Evolutionary conservation across 2,888 invertebrate genomes (phyloP).

Genomic region (Crocallis elinguaria): DNA sequence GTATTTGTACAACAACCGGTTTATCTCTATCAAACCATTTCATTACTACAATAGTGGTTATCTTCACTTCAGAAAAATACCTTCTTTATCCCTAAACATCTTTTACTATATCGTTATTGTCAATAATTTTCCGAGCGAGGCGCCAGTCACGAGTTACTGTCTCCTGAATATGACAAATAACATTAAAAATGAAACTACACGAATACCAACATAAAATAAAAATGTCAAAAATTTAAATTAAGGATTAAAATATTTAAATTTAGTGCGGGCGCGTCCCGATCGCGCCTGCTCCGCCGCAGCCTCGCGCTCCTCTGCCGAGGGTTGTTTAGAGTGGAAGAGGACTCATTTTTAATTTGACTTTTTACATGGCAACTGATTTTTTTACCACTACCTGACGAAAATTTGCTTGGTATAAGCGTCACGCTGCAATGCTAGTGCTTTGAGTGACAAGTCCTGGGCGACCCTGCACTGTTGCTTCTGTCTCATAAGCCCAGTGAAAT

Average conservation of each 20-base stretch:
- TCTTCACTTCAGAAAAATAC: conserved; percentile 28
- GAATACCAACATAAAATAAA: conserved; percentile 85
- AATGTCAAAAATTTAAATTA: conserved; percentile 86
- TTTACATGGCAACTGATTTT: not conserved
- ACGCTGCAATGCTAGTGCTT: too few relatives aligned
- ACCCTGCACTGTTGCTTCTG: too few relatives aligned
- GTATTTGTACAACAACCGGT: conserved; percentile 10
- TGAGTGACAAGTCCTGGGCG: too few relatives aligned
- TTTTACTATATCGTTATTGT: conserved; percentile 44
- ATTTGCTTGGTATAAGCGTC: too few relatives aligned
- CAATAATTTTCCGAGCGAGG: conserved; percentile 61
- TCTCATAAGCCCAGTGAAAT: too few relatives aligned
- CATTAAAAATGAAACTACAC: conserved; percentile 83
- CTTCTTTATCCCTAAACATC: conserved; percentile 36
- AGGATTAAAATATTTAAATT: conserved; percentile 85
- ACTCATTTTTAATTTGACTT: conserved; percentile 22
- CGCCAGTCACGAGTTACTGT: conserved; percentile 74
- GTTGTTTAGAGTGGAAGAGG: conserved; percentile 49
- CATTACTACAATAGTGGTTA: conserved; percentile 21
- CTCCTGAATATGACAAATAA: conserved; percentile 83
- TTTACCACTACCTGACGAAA: too few relatives aligned
- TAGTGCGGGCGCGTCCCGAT: conserved; percentile 79
- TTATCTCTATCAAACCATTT: conserved; percentile 12
- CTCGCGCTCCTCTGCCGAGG: conserved; percentile 31
- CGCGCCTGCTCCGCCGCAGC: conserved; percentile 52